A percentile compares a stretch with the other conserved stretches of the same genome.
Evolutionary conservation across 1,140 invertebrate species (phyloP).

Genomic region (Oryctes rhinoceros): DNA sequence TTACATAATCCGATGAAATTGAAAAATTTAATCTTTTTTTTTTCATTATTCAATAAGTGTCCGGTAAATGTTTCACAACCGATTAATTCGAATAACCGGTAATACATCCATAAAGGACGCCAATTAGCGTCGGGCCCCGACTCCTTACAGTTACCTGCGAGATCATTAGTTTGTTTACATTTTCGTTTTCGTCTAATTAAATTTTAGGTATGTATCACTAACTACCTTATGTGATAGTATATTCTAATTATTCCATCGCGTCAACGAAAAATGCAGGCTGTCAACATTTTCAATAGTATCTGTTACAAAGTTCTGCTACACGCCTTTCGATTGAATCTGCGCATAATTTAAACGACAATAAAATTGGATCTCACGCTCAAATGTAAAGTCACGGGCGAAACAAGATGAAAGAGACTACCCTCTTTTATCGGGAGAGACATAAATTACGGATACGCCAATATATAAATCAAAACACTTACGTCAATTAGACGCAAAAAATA

Average conservation of each 20-base stretch:
- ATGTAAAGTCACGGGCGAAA: not conserved
- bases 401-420: not conserved
- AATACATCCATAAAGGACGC: slow-evolving; percentile 13
- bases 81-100: slow-evolving; percentile 22
- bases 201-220: not conserved
- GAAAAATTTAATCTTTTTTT: slow-evolving; percentile 2
- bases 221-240: not conserved
- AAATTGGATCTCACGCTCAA: not conserved
- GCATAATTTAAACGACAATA: not conserved
- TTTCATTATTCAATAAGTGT: slow-evolving; percentile 12
- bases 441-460: slow-evolving; percentile 20
- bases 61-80: slow-evolving; percentile 15
- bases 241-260: not conserved
- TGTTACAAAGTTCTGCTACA: too few relatives aligned
- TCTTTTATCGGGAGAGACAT: not conserved
- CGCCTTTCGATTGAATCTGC: not conserved
- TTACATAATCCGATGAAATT: slow-evolving; percentile 7
- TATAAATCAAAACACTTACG: slow-evolving; percentile 35
- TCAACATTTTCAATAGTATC: not conserved
- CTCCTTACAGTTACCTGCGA: not conserved
- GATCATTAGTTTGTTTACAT: slow-evolving; percentile 34
- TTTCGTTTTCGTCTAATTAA: slow-evolving; percentile 16
- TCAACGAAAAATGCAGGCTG: not conserved
- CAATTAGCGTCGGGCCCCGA: not conserved
- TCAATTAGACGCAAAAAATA: slow-evolving; percentile 27